A percentile compares a stretch with the other conserved stretches of the same genome.
Conservation (phyloP, 1,140 invertebrate species). For the Bombus haemorrhoidalis region DNA sequence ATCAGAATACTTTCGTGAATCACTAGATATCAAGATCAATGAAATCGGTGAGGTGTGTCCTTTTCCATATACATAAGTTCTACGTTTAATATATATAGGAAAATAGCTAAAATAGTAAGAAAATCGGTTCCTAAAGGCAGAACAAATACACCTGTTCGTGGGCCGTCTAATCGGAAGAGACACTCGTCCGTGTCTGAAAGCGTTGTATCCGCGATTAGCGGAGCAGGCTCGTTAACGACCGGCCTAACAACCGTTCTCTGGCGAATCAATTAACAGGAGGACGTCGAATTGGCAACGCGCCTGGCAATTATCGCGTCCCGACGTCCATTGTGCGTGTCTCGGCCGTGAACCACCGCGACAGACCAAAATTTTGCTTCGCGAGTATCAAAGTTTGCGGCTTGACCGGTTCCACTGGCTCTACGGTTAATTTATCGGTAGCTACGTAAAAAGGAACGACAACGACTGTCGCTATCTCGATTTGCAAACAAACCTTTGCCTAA, state of each 20-base stretch:
- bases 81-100: too few relatives aligned
- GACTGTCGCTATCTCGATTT: not conserved
- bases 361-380: conserved; percentile 50
- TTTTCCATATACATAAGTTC: too few relatives aligned
- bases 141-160: not conserved
- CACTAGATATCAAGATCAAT: too few relatives aligned
- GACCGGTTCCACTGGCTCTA: not conserved
- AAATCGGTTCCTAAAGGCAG: not conserved
- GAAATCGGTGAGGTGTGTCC: too few relatives aligned
- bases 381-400: conserved; percentile 50
- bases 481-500: not conserved
- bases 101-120: not conserved
- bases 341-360: conserved; percentile 36
- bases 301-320: conserved; percentile 70
- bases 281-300: conserved; percentile 69
- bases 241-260: conserved; percentile 51
- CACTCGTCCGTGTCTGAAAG: not conserved
- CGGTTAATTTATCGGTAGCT: conserved; percentile 31
- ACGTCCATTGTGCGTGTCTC: conserved; percentile 55
- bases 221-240: conserved; percentile 35
- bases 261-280: conserved; percentile 67
- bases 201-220: conserved; percentile 18
- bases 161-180: not conserved
- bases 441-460: not conserved
- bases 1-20: too few relatives aligned